Evolutionary conservation across 92 coral and sea anemone genomes (phyloP).

Genomic region (Zoanthus sansibaricus): DNA sequence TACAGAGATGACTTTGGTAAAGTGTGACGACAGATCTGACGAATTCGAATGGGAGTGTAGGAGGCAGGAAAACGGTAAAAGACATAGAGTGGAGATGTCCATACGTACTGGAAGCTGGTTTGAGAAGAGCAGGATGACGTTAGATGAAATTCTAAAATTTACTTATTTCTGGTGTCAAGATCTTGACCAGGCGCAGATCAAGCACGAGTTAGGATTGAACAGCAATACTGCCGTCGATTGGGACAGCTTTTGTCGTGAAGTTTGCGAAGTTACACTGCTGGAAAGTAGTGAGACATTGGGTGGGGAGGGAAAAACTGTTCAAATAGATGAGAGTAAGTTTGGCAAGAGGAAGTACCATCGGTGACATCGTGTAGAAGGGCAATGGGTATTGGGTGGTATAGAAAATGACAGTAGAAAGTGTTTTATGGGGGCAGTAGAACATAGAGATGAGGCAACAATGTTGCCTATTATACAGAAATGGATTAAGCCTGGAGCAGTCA

Average conservation of each 20-base stretch:
- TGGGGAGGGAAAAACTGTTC: no score
- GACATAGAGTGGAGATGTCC: conserved; percentile 34
- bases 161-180: conserved; percentile 51
- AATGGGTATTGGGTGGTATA: no score
- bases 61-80: conserved; percentile 22
- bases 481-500: no score
- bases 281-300: no score
- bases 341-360: no score
- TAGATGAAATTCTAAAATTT: conserved; percentile 36
- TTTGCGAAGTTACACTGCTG: no score
- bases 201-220: conserved; percentile 9
- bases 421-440: background rate
- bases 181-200: conserved; percentile 42
- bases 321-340: no score
- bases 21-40: conserved; percentile 20
- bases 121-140: no score
- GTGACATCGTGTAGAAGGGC: no score
- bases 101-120: conserved; percentile 24
- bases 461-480: conserved; percentile 16
- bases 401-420: no score
- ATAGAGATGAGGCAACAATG: conserved; percentile 19
- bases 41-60: background rate
- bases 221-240: no score
- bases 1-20: conserved; percentile 2
- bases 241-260: no score